These are phyloP conservation scores for Tringa solitaria DNA, from an alignment of 2,113 vertebrate genomes.

Conservation along the genomic window DNA sequence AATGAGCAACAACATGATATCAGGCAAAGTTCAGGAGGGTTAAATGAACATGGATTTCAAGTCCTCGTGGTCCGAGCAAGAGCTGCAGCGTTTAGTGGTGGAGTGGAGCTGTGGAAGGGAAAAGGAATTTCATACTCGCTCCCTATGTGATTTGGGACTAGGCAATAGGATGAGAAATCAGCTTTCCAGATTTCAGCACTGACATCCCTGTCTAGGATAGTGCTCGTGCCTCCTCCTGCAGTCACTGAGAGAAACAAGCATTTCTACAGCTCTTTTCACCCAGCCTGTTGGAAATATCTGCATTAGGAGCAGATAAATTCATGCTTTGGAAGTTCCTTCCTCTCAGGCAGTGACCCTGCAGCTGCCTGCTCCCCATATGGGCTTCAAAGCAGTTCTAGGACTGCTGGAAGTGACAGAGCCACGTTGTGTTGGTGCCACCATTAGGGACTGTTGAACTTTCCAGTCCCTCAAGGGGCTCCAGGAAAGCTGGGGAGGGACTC, in stretches of 20 bases:
- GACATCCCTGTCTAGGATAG: not conserved
- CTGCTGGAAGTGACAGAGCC: not conserved
- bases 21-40: constrained; percentile 36
- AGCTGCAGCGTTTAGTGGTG: not conserved
- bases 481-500: too few species aligned
- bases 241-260: not conserved
- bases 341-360: not conserved
- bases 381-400: not conserved
- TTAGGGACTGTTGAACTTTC: not conserved
- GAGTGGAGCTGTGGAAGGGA: not conserved
- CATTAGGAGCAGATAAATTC: not conserved
- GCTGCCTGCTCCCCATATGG: not conserved
- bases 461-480: too few species aligned
- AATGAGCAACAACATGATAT: not conserved
- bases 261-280: not conserved
- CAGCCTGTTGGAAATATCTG: not conserved
- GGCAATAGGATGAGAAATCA: not conserved
- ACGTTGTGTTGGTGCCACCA: not conserved
- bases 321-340: not conserved
- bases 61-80: not conserved
- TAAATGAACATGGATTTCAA: constrained; percentile 36
- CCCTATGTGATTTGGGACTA: not conserved
- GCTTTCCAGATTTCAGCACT: not conserved
- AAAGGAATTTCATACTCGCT: not conserved
- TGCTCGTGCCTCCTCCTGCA: not conserved